Evolutionary conservation across 2,113 vertebrate species (phyloP).

Genomic region (Sebastes fasciatus): DNA sequence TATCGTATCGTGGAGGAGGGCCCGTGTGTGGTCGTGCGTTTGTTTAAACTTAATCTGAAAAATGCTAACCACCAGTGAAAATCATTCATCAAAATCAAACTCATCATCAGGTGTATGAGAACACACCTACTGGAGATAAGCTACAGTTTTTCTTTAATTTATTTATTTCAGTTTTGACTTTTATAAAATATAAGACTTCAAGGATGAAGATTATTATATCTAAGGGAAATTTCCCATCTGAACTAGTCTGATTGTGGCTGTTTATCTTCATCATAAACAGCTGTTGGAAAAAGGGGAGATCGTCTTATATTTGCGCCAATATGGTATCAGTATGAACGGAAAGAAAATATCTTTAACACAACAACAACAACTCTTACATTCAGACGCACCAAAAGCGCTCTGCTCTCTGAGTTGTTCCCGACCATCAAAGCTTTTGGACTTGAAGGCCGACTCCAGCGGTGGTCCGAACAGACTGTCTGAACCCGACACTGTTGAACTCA

Average conservation of each 20-base stretch:
- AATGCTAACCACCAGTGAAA: too few species aligned
- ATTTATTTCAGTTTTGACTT: background rate
- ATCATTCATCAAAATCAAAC: too few species aligned
- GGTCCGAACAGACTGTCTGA: conserved; percentile 90
- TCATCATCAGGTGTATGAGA: too few species aligned
- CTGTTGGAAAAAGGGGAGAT: background rate
- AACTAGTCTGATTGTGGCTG: background rate
- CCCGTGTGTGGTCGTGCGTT: background rate
- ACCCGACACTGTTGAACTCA: conserved; percentile 75
- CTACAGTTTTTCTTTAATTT: background rate
- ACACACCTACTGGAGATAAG: background rate
- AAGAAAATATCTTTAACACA: background rate
- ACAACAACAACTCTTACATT: conserved; percentile 71
- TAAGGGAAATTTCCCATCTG: background rate
- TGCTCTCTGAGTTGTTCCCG: conserved; percentile 69
- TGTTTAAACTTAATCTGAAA: background rate
- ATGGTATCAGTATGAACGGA: background rate
- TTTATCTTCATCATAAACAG: background rate
- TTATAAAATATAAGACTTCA: background rate
- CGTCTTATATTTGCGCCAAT: background rate
- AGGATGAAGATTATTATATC: too few species aligned
- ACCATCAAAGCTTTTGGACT: conserved; percentile 89
- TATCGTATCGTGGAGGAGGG: background rate
- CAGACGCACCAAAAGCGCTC: conserved; percentile 63
- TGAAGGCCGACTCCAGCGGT: conserved; percentile 89